phyloP scores from a whole-genome alignment of 2,888 invertebrate species.

The Micropterix aruncella region DNA sequence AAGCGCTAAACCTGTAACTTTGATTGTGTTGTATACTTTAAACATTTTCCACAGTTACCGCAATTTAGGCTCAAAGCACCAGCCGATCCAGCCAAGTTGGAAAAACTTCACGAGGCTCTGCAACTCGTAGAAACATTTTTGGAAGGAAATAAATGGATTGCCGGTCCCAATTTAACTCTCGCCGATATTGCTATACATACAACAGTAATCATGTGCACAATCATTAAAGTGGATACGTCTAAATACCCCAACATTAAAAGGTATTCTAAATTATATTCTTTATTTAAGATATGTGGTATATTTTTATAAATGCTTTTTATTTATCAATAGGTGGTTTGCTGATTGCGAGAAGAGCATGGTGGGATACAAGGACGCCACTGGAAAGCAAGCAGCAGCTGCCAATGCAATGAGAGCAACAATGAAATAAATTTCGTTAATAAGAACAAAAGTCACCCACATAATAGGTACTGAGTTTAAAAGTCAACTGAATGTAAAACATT shows the following conservation, averaged over 20 bases:
- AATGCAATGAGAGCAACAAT: no score
- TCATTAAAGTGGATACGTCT: constrained; percentile 37
- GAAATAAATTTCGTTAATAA: no score
- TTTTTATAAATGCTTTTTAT: background rate
- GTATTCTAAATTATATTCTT: constrained; percentile 18
- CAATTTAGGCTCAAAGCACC: constrained; percentile 28
- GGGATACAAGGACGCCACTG: constrained; percentile 29
- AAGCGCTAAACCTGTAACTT: background rate
- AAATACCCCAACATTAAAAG: constrained; percentile 40
- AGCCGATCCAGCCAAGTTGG: constrained; percentile 40
- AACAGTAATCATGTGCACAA: constrained; percentile 42
- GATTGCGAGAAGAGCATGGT: constrained; percentile 36
- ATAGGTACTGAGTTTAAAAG: no score
- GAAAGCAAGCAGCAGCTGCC: constrained; percentile 19
- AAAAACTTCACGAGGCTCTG: constrained; percentile 41
- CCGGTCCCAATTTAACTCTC: constrained; percentile 48
- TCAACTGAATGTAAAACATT: no score
- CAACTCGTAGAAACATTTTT: constrained; percentile 44
- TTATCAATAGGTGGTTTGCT: background rate
- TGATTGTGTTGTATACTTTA: background rate
- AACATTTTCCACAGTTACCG: constrained; percentile 21
- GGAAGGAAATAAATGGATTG: constrained; percentile 40
- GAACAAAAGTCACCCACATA: no score
- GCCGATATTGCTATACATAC: constrained; percentile 49
- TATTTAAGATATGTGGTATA: no score